Evolutionary conservation across 1,140 invertebrate genomes (phyloP).

Genomic region (Cecropterus lyciades): DNA sequence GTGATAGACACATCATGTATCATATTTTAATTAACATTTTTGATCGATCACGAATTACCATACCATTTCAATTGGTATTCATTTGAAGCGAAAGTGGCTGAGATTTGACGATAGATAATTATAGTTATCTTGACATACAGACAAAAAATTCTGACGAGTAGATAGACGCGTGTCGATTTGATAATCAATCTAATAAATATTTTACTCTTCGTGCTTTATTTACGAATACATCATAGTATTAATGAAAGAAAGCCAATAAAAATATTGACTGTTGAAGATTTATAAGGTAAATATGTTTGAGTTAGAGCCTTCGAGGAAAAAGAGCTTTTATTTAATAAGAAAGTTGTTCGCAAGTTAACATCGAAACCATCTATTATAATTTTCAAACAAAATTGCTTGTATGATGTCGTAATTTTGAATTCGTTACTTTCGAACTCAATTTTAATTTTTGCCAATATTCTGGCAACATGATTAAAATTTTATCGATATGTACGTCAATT

Average conservation of each 20-base stretch:
- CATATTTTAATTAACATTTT: background rate
- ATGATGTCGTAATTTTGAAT: too few species aligned
- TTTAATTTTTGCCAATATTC: too few species aligned
- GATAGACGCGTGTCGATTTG: background rate
- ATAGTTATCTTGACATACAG: conserved; percentile 14
- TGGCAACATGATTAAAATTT: too few species aligned
- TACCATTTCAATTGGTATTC: background rate
- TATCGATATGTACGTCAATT: too few species aligned
- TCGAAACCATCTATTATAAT: too few species aligned
- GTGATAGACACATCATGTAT: background rate
- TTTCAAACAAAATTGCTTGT: too few species aligned
- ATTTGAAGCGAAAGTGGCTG: conserved; percentile 5
- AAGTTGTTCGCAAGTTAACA: too few species aligned
- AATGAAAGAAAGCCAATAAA: background rate
- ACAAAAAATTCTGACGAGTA: conserved; percentile 11
- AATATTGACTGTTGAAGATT: background rate
- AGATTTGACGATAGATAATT: conserved; percentile 7
- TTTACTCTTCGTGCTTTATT: background rate
- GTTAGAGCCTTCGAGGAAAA: background rate
- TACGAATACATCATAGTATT: background rate
- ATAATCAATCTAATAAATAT: background rate
- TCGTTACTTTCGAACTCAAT: too few species aligned
- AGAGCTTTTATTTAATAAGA: too few species aligned
- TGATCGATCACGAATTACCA: too few species aligned
- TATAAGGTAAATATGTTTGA: background rate